Percentiles rank a stretch among this genome's conserved stretches.
These are phyloP conservation scores for Brenthis hecate DNA, from an alignment of 2,888 invertebrate genomes.

Conservation along the genomic window DNA sequence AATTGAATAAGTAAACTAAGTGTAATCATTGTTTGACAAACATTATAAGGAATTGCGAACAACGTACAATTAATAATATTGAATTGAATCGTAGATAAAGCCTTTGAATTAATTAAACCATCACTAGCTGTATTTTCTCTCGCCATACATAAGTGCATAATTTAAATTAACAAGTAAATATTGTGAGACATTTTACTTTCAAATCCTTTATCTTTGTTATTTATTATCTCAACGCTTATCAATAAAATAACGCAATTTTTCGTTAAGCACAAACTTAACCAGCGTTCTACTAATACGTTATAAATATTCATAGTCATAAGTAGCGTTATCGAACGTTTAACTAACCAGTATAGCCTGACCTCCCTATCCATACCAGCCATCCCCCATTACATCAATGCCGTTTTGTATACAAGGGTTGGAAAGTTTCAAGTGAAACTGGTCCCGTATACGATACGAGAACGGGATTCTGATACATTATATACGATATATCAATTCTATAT, in stretches of 20 bases:
- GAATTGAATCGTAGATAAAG: too few species aligned
- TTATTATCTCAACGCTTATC: background rate
- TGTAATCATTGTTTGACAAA: too few species aligned
- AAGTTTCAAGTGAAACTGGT: constrained; percentile 51
- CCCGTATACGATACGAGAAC: constrained; percentile 55
- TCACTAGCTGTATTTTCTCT: too few species aligned
- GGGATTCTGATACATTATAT: constrained; percentile 74
- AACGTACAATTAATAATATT: too few species aligned
- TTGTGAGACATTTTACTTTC: background rate
- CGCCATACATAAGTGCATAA: too few species aligned
- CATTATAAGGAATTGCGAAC: too few species aligned
- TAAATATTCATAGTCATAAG: constrained; percentile 81
- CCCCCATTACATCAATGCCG: constrained; percentile 29
- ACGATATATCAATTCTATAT: constrained; percentile 75
- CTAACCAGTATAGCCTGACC: constrained; percentile 46
- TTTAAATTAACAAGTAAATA: background rate
- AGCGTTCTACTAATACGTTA: constrained; percentile 75
- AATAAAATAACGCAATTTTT: constrained; percentile 22
- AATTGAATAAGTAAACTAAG: too few species aligned
- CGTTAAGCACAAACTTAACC: constrained; percentile 55
- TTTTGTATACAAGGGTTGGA: constrained; percentile 30
- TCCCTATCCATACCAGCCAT: constrained; percentile 10
- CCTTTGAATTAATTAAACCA: too few species aligned
- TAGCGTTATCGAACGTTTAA: constrained; percentile 77
- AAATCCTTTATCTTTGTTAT: background rate